Conservation (phyloP, 2,888 invertebrate genomes). For the Prosopocoilus inquinatus region DNA sequence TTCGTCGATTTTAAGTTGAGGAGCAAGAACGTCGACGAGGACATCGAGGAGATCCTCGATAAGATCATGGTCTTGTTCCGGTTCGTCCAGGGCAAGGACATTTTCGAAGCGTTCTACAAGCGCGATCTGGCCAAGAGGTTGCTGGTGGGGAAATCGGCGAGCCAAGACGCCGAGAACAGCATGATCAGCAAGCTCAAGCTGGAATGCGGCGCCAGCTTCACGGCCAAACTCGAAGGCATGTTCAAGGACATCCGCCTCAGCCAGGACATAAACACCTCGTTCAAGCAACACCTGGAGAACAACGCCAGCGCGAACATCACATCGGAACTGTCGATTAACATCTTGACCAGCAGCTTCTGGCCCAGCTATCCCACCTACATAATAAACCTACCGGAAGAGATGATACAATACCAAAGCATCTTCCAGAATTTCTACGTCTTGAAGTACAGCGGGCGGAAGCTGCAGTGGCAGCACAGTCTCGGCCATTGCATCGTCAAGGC, state of each 20-base stretch:
- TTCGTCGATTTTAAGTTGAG: conserved; percentile 93
- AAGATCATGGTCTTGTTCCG: conserved; percentile 98
- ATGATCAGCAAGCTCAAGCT: conserved; percentile 97
- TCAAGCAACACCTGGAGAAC: conserved; percentile 68
- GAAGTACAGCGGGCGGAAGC: conserved; percentile 93
- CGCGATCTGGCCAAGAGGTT: conserved; percentile 95
- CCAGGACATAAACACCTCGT: conserved; percentile 89
- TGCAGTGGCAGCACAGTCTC: conserved; percentile 96
- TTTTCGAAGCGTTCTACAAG: conserved; percentile 99
- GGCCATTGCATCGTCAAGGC: conserved; percentile 92
- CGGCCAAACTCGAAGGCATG: conserved; percentile 98
- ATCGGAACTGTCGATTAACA: conserved; percentile 87
- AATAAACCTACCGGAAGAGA: conserved; percentile 81
- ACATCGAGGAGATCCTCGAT: conserved; percentile 87
- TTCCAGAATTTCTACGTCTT: conserved; percentile 94
- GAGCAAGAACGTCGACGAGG: conserved; percentile 94
- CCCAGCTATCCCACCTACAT: conserved; percentile 90
- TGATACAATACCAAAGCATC: conserved; percentile 86
- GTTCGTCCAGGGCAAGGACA: conserved; percentile 98
- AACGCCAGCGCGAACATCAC: conserved; percentile 35
- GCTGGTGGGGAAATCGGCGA: conserved; percentile 93
- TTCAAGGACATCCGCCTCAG: conserved; percentile 99
- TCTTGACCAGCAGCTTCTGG: conserved; percentile 98
- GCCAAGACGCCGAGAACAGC: conserved; percentile 97
- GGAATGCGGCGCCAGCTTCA: conserved; percentile 97